Evolutionary conservation across 1,140 invertebrate species (phyloP), one percentile per base, ranked within the genome.

Genomic region (Cardiocondyla obscurior): DNA sequence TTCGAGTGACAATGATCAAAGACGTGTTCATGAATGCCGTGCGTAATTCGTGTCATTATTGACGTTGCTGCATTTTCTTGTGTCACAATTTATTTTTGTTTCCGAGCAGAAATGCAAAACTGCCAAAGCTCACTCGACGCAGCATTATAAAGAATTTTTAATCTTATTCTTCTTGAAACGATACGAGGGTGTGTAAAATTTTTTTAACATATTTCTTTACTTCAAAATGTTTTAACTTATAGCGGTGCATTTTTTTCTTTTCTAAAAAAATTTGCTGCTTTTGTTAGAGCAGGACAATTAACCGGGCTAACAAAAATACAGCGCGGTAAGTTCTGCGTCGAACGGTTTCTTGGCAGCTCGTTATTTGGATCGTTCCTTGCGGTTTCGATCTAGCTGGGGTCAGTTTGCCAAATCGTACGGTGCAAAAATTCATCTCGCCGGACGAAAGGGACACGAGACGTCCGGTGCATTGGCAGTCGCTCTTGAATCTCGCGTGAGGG

Each of bases 381-480:
- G n/a, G 46, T 69, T 77, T 64, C 10, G 22, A 76, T 81, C 44
- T 70, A 12, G 44, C 10, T 46, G 42, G 58, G 44, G 46, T n/a
- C 12, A 19, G 46, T 84, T 42, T 88, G 87, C 87, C 87, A 88
- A 88, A 74, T 88, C 55, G 55, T n/a, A 12, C 55, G 30, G 46
- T 57, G 30, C 58, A 85, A 85, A 83, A 72, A 70, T 85, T 39
- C 83, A 85, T 85, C 72, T 82, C 55, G 36, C 82, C 65, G 64
- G 85, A 36, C 69, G 51, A 60, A 84, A 69, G 67, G 70, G 22
- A 82, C 19, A 51, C 60, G 51, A 44, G 19, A 42, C 44, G 39
- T 73, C 30, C 30, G 30, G 51, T 79, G 65, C 70, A 85, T 85
- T 87, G 85, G 85, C 86, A 87, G 86, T 88, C 74, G 86, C 57